A percentile compares a stretch with the other conserved stretches of the same genome.
Conservation (phyloP, 2,113 vertebrate species). For the Neotragus moschatus region DNA sequence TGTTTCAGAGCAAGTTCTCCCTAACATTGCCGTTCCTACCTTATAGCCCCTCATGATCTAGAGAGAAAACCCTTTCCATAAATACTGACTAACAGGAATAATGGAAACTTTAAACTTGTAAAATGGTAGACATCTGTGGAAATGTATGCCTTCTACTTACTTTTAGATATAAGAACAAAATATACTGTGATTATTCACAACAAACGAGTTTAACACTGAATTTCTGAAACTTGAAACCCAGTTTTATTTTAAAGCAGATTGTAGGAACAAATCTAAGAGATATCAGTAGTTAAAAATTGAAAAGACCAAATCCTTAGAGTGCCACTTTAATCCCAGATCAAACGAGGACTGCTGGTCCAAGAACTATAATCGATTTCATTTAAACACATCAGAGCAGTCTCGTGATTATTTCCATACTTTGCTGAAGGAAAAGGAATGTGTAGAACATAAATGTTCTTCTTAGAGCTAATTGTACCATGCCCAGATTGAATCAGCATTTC, state of each 20-base stretch:
- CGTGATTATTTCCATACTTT: neutral
- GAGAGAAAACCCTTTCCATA: neutral
- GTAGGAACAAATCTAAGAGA: constrained; percentile 4
- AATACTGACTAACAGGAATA: neutral
- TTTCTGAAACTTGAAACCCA: neutral
- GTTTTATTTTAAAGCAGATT: constrained; percentile 17
- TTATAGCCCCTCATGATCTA: neutral
- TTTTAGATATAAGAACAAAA: neutral
- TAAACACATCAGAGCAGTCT: neutral
- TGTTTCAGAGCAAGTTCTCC: neutral
- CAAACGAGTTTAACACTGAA: neutral
- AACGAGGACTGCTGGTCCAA: neutral
- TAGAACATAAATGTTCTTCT: neutral
- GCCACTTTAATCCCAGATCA: neutral
- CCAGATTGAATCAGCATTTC: neutral
- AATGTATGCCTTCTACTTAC: neutral
- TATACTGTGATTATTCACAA: neutral
- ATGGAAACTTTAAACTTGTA: neutral
- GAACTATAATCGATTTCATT: neutral
- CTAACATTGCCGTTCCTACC: neutral
- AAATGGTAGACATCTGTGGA: neutral
- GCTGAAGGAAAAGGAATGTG: neutral
- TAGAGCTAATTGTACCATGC: neutral
- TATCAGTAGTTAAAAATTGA: constrained; percentile 4
- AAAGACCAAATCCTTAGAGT: neutral